phyloP scores from a whole-genome alignment of 1,140 invertebrate species.

The Drosophila orosa region DNA sequence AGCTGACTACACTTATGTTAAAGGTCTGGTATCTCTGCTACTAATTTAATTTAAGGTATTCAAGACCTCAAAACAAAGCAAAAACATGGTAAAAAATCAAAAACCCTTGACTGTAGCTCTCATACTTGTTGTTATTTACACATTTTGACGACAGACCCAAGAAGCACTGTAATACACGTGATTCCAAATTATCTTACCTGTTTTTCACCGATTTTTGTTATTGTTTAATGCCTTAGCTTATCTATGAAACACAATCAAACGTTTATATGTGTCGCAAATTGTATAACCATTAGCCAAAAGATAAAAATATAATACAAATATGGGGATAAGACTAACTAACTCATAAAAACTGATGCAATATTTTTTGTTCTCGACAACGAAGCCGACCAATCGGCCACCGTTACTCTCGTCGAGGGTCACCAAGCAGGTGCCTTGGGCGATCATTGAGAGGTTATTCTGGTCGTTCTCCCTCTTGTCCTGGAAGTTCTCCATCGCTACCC shows the following conservation, averaged over 20 bases:
- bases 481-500: neutral
- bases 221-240: neutral
- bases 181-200: neutral
- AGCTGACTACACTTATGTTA: too few species aligned
- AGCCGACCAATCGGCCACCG: neutral
- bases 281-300: neutral
- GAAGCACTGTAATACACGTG: neutral
- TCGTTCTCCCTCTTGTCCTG: conserved; percentile 4
- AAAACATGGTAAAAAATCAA: neutral
- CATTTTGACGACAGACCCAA: too few species aligned
- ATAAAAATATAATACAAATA: neutral
- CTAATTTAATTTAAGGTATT: neutral
- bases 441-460: conserved; percentile 4
- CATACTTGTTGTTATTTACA: neutral
- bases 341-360: too few species aligned
- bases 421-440: conserved; percentile 10
- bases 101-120: neutral
- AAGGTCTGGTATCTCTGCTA: too few species aligned
- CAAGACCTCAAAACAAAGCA: neutral
- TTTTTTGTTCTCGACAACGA: neutral
- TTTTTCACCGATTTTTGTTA: neutral
- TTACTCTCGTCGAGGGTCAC: neutral
- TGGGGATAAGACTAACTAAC: too few species aligned
- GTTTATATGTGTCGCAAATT: neutral
- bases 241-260: neutral